These are phyloP conservation scores for Coracopsis vasa DNA, from an alignment of 2,113 vertebrate genomes.

Conservation along the genomic window DNA sequence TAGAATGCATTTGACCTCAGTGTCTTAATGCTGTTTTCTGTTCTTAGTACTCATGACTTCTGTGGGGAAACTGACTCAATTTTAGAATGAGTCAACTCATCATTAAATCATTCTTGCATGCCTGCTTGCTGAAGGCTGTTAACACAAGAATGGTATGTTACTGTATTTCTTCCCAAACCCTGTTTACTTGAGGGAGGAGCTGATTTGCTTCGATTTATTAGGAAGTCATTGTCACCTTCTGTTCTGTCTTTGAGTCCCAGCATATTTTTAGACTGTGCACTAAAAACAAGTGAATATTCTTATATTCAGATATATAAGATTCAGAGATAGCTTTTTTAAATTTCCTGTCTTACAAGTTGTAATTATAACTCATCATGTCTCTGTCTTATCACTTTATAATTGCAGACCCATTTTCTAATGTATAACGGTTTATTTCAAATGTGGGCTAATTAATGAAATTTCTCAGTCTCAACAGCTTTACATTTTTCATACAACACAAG, in stretches of 20 bases:
- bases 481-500: background rate
- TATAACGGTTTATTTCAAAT: background rate
- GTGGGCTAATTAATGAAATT: background rate
- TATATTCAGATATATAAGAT: too few relatives aligned
- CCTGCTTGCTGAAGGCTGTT: background rate
- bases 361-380: background rate
- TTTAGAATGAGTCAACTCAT: background rate
- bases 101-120: background rate
- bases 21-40: background rate
- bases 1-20: background rate
- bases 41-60: background rate
- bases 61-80: background rate
- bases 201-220: background rate
- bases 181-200: background rate
- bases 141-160: background rate
- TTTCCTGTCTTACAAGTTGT: background rate
- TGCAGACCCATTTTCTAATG: background rate
- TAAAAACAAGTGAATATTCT: background rate
- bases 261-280: background rate
- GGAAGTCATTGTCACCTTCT: background rate
- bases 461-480: background rate
- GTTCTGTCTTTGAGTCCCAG: background rate
- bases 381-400: background rate
- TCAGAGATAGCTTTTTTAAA: background rate
- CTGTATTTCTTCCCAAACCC: background rate